These are phyloP conservation scores for Origma solitaria DNA, from an alignment of 2,113 vertebrate species.

Conservation along the genomic window DNA sequence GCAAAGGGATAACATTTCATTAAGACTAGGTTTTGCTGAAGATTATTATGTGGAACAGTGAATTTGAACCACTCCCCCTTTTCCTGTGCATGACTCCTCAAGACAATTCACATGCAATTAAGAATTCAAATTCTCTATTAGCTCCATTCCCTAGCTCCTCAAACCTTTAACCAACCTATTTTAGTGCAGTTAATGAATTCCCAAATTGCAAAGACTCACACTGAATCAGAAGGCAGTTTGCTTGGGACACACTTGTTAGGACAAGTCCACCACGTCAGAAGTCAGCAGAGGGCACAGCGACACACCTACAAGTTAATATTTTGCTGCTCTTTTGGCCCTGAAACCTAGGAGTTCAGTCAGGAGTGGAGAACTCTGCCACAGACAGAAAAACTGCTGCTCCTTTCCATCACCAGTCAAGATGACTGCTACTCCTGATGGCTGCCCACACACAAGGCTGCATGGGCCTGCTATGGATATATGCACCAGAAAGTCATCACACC, in stretches of 20 bases:
- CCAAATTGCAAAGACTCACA: not conserved
- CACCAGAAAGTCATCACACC: not conserved
- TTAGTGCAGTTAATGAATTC: not conserved
- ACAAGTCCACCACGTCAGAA: not conserved
- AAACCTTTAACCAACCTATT: not conserved
- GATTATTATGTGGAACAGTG: not conserved
- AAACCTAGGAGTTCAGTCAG: not conserved
- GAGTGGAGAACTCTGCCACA: not conserved
- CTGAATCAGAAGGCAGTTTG: not conserved
- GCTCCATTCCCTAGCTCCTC: not conserved
- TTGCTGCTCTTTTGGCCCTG: not conserved
- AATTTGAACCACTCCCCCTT: not conserved
- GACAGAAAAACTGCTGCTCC: not conserved
- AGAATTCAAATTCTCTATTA: not conserved
- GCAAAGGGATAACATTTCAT: not conserved
- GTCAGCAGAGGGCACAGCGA: constrained; percentile 2
- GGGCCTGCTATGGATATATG: fast-evolving
- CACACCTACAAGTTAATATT: not conserved
- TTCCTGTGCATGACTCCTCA: not conserved
- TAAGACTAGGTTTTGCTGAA: not conserved
- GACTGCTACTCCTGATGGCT: not conserved
- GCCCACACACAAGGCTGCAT: not conserved
- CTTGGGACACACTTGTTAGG: not conserved
- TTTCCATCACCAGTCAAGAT: not conserved
- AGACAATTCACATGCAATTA: constrained; percentile 16